phyloP scores from a whole-genome alignment of 1,140 invertebrate species.

The Zaprionus taronus region DNA sequence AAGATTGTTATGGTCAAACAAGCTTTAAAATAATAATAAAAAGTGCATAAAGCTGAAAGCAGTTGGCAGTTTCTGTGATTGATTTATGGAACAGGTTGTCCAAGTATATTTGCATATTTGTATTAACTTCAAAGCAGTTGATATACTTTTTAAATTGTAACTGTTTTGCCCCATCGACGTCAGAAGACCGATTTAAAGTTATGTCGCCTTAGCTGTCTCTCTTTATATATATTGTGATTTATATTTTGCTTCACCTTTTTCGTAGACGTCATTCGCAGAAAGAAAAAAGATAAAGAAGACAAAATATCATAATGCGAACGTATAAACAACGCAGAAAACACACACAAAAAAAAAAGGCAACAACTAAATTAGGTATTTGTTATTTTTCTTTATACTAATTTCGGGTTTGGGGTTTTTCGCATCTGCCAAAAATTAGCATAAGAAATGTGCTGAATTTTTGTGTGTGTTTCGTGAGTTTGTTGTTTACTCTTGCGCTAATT shows the following conservation, averaged over 20 bases:
- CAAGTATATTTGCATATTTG: neutral
- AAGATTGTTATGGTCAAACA: constrained; percentile 46
- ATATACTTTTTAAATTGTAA: constrained; percentile 37
- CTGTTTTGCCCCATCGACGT: constrained; percentile 43
- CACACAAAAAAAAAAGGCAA: constrained; percentile 45
- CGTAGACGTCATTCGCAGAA: constrained; percentile 68
- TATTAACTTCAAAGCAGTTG: constrained; percentile 10
- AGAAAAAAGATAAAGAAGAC: constrained; percentile 19
- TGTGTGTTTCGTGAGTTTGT: constrained; percentile 2
- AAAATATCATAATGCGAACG: constrained; percentile 26
- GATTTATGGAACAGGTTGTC: constrained; percentile 60
- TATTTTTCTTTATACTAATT: constrained; percentile 58
- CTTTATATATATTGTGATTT: constrained; percentile 45
- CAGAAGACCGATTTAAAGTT: constrained; percentile 23
- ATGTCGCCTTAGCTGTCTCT: constrained; percentile 18
- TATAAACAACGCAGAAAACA: constrained; percentile 52
- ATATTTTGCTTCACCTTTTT: constrained; percentile 56
- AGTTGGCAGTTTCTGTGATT: constrained; percentile 54
- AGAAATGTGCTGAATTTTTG: constrained; percentile 76
- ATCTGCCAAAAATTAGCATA: constrained; percentile 78
- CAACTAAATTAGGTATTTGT: constrained; percentile 59
- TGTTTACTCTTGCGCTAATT: constrained; percentile 56
- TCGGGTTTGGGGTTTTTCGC: constrained; percentile 71
- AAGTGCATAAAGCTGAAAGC: constrained; percentile 52
- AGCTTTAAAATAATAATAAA: constrained; percentile 55